Conservation (phyloP, 2,797 vertebrate species). For the Phaenicophaeus curvirostris region DNA sequence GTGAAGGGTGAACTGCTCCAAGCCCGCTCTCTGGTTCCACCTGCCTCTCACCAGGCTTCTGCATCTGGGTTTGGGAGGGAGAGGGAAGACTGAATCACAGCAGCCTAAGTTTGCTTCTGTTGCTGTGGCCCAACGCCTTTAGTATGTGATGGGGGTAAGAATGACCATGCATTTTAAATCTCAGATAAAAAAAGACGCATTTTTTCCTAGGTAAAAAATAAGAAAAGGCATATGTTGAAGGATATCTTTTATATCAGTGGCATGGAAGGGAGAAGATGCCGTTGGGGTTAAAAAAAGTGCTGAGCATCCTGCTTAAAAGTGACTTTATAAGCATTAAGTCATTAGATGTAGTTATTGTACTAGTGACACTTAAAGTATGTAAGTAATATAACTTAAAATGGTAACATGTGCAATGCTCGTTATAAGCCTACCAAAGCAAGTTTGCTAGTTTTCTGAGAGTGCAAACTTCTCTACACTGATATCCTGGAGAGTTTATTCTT, state of each 20-base stretch:
- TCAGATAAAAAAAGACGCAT: accelerated
- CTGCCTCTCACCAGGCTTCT: not conserved
- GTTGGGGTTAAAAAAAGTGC: not conserved
- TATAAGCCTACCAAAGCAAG: not conserved
- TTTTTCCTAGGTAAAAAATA: not conserved
- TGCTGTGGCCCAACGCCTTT: not conserved
- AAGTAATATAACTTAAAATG: not conserved
- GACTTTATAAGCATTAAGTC: not conserved
- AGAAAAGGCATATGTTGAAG: not conserved
- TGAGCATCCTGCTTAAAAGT: not conserved
- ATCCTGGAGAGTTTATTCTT: not conserved
- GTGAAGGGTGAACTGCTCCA: not conserved
- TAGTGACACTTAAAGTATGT: not conserved
- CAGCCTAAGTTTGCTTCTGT: not conserved
- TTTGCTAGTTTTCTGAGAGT: not conserved
- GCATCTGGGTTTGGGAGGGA: not conserved
- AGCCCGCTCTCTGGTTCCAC: accelerated
- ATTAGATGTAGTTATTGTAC: not conserved
- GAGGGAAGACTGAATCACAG: not conserved
- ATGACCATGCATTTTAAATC: not conserved
- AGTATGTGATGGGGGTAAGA: not conserved
- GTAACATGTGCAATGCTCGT: too few relatives aligned
- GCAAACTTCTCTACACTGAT: not conserved
- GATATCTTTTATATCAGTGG: not conserved
- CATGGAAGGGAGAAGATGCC: not conserved